Percentiles rank a stretch among this genome's conserved stretches.
Conservation (phyloP, 1,140 invertebrate species). For the Drosophila sechellia region DNA sequence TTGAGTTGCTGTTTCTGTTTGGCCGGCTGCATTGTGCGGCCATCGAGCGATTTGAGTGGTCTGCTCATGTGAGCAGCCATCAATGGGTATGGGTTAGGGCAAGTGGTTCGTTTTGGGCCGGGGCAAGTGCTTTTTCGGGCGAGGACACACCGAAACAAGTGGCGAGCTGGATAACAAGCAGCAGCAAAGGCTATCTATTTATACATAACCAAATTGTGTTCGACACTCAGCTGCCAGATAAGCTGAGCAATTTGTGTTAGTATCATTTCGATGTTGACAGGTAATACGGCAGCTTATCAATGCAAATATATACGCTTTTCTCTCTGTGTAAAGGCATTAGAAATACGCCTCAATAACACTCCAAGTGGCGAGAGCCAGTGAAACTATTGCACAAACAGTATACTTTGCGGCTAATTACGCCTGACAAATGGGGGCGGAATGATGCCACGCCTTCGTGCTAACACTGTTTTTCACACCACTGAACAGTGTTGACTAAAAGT, state of each 20-base stretch:
- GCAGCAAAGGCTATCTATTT: not conserved
- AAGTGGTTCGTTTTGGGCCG: not conserved
- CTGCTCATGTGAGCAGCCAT: slow-evolving; percentile 16
- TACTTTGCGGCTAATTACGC: slow-evolving; percentile 74
- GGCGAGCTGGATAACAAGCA: slow-evolving; percentile 1
- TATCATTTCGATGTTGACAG: not conserved
- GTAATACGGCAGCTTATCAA: not conserved
- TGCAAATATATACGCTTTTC: not conserved
- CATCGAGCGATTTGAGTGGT: slow-evolving; percentile 28
- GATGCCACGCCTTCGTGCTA: not conserved
- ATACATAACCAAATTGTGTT: not conserved
- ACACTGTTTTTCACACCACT: not conserved
- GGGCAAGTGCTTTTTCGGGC: not conserved
- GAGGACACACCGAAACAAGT: slow-evolving; percentile 9
- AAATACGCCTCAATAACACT: slow-evolving; percentile 25
- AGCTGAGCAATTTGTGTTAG: not conserved
- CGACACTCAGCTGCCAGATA: not conserved
- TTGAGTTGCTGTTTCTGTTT: slow-evolving; percentile 21
- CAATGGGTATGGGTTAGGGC: not conserved
- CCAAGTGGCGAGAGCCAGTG: slow-evolving; percentile 14
- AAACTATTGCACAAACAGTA: slow-evolving; percentile 51
- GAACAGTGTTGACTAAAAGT: slow-evolving; percentile 6
- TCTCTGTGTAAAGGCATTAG: not conserved
- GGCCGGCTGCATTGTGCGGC: slow-evolving; percentile 23
- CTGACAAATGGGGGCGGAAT: slow-evolving; percentile 35